These are phyloP conservation scores for Thysanoteuthis rhombus DNA, from an alignment of 2,888 invertebrate species.

Conservation along the genomic window DNA sequence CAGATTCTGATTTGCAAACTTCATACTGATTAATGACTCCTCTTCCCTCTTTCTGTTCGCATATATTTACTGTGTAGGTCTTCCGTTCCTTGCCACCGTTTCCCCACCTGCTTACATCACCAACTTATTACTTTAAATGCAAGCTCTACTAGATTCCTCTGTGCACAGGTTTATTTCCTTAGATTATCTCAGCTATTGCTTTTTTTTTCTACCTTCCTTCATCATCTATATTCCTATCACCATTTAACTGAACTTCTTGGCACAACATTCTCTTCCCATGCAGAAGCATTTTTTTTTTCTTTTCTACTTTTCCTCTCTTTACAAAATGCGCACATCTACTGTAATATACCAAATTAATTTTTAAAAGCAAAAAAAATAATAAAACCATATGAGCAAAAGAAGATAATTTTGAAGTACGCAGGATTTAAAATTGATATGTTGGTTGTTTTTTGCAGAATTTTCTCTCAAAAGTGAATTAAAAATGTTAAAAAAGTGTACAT, in stretches of 20 bases:
- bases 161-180: not conserved
- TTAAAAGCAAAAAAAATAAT: not conserved
- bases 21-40: not conserved
- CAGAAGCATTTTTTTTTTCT: not conserved
- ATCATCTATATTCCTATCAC: not conserved
- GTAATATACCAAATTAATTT: conserved; percentile 12
- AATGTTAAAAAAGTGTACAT: not conserved
- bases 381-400: not conserved
- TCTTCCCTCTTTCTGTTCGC: not conserved
- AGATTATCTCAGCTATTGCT: not conserved
- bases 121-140: conserved; percentile 12
- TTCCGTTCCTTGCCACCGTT: not conserved
- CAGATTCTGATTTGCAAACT: not conserved
- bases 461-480: not conserved
- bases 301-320: not conserved
- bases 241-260: not conserved
- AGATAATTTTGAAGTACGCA: not conserved
- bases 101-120: not conserved
- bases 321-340: not conserved
- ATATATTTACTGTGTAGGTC: not conserved
- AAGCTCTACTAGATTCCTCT: not conserved
- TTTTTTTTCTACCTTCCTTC: too few relatives aligned
- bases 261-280: not conserved
- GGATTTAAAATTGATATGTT: not conserved
- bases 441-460: not conserved